Percentiles rank a stretch among this genome's conserved stretches.
Conservation (phyloP, 2,888 invertebrate genomes). For the Actias luna region DNA sequence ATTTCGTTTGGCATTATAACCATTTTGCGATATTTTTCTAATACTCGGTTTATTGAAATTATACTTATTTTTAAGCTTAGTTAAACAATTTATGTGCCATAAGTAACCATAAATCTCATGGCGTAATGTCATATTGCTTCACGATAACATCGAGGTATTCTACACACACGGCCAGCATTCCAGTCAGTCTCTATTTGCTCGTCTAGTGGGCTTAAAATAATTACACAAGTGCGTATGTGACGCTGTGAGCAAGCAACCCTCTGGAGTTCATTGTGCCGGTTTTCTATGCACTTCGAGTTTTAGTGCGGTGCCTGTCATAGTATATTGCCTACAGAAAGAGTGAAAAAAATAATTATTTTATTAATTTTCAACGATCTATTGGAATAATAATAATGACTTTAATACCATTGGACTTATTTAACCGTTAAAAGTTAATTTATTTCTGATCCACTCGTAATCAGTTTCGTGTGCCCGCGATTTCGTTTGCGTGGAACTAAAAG, state of each 20-base stretch:
- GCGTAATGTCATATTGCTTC: slow-evolving; percentile 4
- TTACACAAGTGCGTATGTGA: slow-evolving; percentile 70
- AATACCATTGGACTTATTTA: too few species aligned
- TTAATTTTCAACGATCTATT: not conserved
- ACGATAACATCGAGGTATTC: slow-evolving; percentile 23
- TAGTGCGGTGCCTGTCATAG: not conserved
- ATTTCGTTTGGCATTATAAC: not conserved
- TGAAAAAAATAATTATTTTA: not conserved
- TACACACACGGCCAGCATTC: slow-evolving; percentile 63
- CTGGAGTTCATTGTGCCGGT: slow-evolving; percentile 54
- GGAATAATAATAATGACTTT: not conserved
- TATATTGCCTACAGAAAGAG: not conserved
- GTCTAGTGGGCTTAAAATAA: slow-evolving; percentile 75
- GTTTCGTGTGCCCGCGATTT: too few species aligned
- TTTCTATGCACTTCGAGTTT: slow-evolving; percentile 33
- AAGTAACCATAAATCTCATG: not conserved
- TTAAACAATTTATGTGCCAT: not conserved
- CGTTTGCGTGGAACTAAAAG: too few species aligned
- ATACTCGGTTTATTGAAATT: too few species aligned
- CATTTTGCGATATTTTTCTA: not conserved
- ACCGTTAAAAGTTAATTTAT: too few species aligned
- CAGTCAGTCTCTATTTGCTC: slow-evolving; percentile 61
- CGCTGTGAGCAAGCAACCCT: slow-evolving; percentile 50
- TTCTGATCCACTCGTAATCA: too few species aligned
- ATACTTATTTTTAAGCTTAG: not conserved